Evolutionary conservation across 2,888 invertebrate genomes (phyloP), one percentile per base, ranked within the genome.

Genomic region (Drosophila infuscata): DNA sequence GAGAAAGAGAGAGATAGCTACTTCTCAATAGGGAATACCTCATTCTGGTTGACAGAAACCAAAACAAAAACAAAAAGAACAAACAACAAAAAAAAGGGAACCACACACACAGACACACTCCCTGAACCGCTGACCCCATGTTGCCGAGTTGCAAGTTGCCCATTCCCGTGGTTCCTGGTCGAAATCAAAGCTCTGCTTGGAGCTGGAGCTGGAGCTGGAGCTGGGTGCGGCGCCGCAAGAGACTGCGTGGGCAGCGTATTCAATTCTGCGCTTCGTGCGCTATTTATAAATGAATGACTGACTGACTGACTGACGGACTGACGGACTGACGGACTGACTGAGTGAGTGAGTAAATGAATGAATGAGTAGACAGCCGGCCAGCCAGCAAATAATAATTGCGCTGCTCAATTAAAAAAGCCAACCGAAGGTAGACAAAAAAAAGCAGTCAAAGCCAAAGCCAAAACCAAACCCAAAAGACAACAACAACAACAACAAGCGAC

Each of bases 381-480:
- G 74, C 65, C 63, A 68, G 56, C 63, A 85, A 89, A 88, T 89
- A 86, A 90, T 90, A 91, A 91, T 91, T 91, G 89, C 81, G 81
- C 84, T 78, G 81, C 84, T 87, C 86, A 88, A 86, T 87, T 88
- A 87, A 86, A 86, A 70, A 54, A 20, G 25, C 29, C 54, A 60
- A 43, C 33, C 35, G 48, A 69, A 59, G 64, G 53, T 63, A 71
- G 51, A 59, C 56, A 60, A 67, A 76, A 35, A 25, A 25, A 25
- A 25, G n/a, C 46, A 46, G 46, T 46, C 25, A 46, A 62, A 66
- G 58, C 66, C 63, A 67, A 52, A 43, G 15, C 17, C 46, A 48
- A 63, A 62, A 61, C 67, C 30, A 57, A 68, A 66, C 68, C 68
- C 66, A 68, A 56, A 49, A 57, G 41, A 25, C 48, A n/a, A 29